phyloP scores from a whole-genome alignment of 2,797 vertebrate genomes.

The Chlorospingus flavigularis region DNA sequence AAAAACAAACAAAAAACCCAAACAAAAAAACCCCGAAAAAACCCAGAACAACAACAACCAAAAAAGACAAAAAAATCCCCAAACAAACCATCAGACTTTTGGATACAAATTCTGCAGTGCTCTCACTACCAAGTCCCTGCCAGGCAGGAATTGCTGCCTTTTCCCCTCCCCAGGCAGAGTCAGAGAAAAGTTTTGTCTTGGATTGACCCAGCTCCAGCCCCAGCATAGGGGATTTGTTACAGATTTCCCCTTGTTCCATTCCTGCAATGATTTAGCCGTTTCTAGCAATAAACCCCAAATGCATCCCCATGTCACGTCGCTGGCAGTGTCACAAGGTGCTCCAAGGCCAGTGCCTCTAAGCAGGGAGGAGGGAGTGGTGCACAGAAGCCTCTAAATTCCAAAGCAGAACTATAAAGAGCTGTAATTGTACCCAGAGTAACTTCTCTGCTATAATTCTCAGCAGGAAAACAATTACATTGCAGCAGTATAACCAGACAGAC shows the following conservation, averaged over 20 bases:
- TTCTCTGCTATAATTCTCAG: slow-evolving; percentile 78
- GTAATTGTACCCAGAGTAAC: slow-evolving; percentile 77
- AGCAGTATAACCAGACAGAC: slow-evolving; percentile 72
- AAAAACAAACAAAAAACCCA: neutral
- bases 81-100: neutral
- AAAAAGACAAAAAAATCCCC: neutral
- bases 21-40: too few relatives aligned
- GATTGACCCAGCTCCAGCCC: neutral
- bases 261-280: neutral
- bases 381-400: slow-evolving; percentile 72
- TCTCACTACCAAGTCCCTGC: neutral
- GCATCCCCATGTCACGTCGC: neutral
- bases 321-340: neutral
- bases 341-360: slow-evolving; percentile 23
- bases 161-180: neutral
- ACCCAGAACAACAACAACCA: too few relatives aligned
- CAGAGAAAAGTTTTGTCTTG: neutral
- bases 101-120: neutral
- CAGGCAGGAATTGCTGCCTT: neutral
- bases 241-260: neutral
- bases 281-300: slow-evolving; percentile 15
- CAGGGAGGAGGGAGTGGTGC: slow-evolving; percentile 39
- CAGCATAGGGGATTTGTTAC: neutral
- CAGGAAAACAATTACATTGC: slow-evolving; percentile 80
- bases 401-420: slow-evolving; percentile 75